These are phyloP conservation scores for Cylas formicarius DNA, from an alignment of 1,140 invertebrate species.

Conservation along the genomic window DNA sequence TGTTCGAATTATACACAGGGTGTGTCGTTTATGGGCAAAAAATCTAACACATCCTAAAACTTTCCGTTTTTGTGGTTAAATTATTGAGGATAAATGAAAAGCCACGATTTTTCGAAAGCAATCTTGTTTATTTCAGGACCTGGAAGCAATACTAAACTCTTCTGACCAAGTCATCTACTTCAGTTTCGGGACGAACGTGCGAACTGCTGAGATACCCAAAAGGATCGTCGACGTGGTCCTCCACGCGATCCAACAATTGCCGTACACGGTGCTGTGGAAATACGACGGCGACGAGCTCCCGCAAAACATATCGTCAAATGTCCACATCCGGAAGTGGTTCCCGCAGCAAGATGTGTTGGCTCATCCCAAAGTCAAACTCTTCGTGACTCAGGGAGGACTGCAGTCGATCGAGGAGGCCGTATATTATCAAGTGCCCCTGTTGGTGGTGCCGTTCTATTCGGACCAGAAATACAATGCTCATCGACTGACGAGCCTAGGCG, in stretches of 20 bases:
- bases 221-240: conserved; percentile 46
- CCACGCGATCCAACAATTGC: conserved; percentile 43
- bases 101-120: no score
- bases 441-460: conserved; percentile 42
- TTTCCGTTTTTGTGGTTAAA: no score
- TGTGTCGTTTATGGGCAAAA: no score
- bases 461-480: conserved; percentile 38
- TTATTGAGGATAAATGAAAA: no score
- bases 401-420: conserved; percentile 47
- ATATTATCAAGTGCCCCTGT: conserved; percentile 45
- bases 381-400: conserved; percentile 47
- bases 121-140: conserved; percentile 39
- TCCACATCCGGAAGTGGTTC: conserved; percentile 58
- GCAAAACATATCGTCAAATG: conserved; percentile 48
- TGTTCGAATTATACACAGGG: no score
- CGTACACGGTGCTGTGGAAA: conserved; percentile 51
- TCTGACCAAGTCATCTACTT: conserved; percentile 53
- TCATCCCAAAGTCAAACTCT: conserved; percentile 43
- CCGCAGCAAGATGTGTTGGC: conserved; percentile 59
- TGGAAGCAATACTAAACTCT: no score
- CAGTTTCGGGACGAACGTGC: conserved; percentile 49
- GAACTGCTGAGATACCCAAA: conserved; percentile 45
- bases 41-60: no score
- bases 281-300: conserved; percentile 47
- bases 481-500: conserved; percentile 24